phyloP scores from a whole-genome alignment of 2,797 vertebrate genomes.

The Coracias cyanogaster region DNA sequence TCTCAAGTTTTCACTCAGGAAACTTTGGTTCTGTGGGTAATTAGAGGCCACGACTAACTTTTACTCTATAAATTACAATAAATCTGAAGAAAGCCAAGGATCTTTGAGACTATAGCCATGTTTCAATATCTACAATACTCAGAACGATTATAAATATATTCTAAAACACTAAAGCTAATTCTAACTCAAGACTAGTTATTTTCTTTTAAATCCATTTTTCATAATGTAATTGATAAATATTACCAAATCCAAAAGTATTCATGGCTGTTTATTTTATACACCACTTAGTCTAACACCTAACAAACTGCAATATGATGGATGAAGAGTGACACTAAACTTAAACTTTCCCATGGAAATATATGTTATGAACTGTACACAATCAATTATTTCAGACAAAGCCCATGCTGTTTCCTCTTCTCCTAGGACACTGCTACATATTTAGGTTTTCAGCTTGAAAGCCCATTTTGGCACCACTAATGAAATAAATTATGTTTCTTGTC shows the following conservation, averaged over 20 bases:
- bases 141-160: conserved; percentile 30
- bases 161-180: not conserved
- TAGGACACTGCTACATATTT: conserved; percentile 26
- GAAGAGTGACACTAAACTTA: conserved; percentile 59
- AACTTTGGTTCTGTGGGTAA: conserved; percentile 54
- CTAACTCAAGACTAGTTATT: not conserved
- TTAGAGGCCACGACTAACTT: conserved; percentile 51
- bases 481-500: conserved; percentile 77
- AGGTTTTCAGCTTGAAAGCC: conserved; percentile 63
- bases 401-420: conserved; percentile 29
- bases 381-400: conserved; percentile 64
- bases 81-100: conserved; percentile 35
- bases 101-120: not conserved
- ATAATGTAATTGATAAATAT: conserved; percentile 22
- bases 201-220: not conserved
- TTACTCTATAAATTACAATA: conserved; percentile 57
- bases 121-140: not conserved
- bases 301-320: conserved; percentile 64
- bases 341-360: conserved; percentile 70
- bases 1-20: conserved; percentile 58
- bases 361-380: conserved; percentile 59
- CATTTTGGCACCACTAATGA: conserved; percentile 69
- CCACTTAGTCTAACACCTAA: conserved; percentile 57
- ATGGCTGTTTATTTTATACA: conserved; percentile 45
- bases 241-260: conserved; percentile 15